phyloP scores from a whole-genome alignment of 2,888 invertebrate genomes.

The Ennomos erosarius region DNA sequence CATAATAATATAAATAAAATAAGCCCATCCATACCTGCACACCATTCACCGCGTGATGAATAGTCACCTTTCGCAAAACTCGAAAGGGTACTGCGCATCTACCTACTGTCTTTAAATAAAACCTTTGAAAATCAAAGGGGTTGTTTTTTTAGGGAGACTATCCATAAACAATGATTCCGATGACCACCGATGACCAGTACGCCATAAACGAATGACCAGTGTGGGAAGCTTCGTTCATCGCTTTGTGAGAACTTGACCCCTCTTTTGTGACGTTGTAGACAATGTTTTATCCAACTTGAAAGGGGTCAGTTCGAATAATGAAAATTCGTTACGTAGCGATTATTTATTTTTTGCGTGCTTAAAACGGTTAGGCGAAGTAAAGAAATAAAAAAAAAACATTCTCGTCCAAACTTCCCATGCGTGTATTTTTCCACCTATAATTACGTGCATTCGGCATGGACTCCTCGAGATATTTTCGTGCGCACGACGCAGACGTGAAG shows the following conservation, averaged over 20 bases:
- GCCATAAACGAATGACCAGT: conserved; percentile 70
- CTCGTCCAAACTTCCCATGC: conserved; percentile 72
- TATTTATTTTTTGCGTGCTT: conserved; percentile 73
- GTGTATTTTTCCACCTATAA: conserved; percentile 81
- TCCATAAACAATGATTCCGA: conserved; percentile 72
- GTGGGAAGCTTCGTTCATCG: conserved; percentile 73
- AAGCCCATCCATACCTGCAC: conserved; percentile 32
- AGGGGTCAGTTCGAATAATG: conserved; percentile 66
- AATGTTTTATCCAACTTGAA: conserved; percentile 61
- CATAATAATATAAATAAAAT: conserved; percentile 16
- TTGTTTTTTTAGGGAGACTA: conserved; percentile 69
- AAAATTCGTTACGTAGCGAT: conserved; percentile 53
- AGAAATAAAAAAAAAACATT: conserved; percentile 68
- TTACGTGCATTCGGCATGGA: conserved; percentile 76
- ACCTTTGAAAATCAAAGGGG: conserved; percentile 67
- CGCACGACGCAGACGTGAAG: conserved; percentile 80
- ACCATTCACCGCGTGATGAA: conserved; percentile 47
- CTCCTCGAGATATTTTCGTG: conserved; percentile 80
- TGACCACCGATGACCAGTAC: conserved; percentile 81
- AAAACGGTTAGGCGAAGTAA: conserved; percentile 68
- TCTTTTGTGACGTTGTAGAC: conserved; percentile 64
- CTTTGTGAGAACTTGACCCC: conserved; percentile 74
- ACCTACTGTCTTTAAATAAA: conserved; percentile 68
- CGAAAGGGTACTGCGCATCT: conserved; percentile 68
- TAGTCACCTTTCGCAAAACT: conserved; percentile 61